Evolutionary conservation across 2,797 vertebrate species (phyloP).

Genomic region (Phataginus tricuspis): DNA sequence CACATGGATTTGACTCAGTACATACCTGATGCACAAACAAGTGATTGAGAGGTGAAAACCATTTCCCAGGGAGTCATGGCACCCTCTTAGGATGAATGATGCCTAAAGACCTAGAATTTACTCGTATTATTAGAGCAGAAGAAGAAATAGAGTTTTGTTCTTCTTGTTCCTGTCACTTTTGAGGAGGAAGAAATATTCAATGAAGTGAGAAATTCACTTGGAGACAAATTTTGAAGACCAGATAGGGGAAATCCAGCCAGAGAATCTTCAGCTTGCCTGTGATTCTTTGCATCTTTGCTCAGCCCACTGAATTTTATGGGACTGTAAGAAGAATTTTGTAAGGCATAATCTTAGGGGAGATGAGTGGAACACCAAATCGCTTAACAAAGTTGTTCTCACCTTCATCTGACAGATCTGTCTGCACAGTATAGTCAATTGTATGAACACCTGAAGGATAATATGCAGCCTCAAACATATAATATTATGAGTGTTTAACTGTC

Average conservation of each 20-base stretch:
- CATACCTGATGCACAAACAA: not conserved
- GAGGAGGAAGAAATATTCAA: not conserved
- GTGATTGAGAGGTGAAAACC: not conserved
- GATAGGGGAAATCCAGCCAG: not conserved
- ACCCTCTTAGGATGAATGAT: not conserved
- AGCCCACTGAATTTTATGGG: constrained; percentile 36
- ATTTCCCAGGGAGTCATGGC: not conserved
- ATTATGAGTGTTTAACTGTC: not conserved
- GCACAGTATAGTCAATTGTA: not conserved
- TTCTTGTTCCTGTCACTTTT: constrained; percentile 38
- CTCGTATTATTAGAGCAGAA: constrained; percentile 14
- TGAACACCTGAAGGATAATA: constrained; percentile 25
- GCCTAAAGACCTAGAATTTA: constrained; percentile 25
- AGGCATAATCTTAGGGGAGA: not conserved
- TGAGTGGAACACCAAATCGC: constrained; percentile 13
- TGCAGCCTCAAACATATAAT: constrained; percentile 26
- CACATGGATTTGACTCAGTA: constrained; percentile 14
- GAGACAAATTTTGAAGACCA: constrained; percentile 50
- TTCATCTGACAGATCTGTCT: constrained; percentile 24
- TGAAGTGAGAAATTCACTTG: constrained; percentile 44
- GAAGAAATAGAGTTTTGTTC: not conserved
- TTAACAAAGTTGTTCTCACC: constrained; percentile 37
- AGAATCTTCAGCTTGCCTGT: constrained; percentile 36
- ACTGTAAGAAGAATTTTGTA: not conserved
- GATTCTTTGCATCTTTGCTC: constrained; percentile 49